These are phyloP conservation scores for Eidolon helvum DNA, from an alignment of 2,113 vertebrate species.

Conservation along the genomic window DNA sequence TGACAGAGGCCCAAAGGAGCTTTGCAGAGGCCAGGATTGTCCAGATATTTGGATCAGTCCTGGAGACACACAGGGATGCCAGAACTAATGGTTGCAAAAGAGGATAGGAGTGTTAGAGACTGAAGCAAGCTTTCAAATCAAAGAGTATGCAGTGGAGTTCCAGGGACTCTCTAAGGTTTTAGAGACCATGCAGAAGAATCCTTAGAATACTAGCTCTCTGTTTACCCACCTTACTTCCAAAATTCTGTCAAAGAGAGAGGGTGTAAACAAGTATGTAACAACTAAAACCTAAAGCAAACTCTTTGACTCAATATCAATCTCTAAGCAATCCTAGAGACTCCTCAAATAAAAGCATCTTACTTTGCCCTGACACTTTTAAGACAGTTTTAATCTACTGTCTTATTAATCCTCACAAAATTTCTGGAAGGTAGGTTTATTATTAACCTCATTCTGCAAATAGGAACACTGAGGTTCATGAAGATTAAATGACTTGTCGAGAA, in stretches of 20 bases:
- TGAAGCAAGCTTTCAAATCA: conserved; percentile 42
- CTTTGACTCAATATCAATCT: not conserved
- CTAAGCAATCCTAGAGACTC: not conserved
- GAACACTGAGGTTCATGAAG: not conserved
- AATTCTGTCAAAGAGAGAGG: conserved; percentile 11
- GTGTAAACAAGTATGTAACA: not conserved
- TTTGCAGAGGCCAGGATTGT: conserved; percentile 8
- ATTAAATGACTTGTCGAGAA: conserved; percentile 36
- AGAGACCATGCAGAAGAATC: conserved; percentile 48
- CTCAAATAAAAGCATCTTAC: not conserved
- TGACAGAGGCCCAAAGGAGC: not conserved
- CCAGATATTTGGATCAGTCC: conserved; percentile 14
- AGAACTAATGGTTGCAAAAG: conserved; percentile 52
- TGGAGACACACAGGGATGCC: not conserved
- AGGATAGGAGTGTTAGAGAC: not conserved
- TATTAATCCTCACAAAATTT: not conserved
- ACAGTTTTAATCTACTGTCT: not conserved
- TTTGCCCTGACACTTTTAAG: conserved; percentile 38
- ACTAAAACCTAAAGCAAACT: conserved; percentile 22
- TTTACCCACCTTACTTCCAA: conserved; percentile 29
- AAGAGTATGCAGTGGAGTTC: conserved; percentile 16
- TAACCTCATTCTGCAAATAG: conserved; percentile 23
- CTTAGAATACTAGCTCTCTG: conserved; percentile 49
- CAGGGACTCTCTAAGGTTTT: conserved; percentile 22
- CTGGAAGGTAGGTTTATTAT: not conserved